A percentile compares a stretch with the other conserved stretches of the same genome.
These are phyloP conservation scores for Chrosomus eos DNA, from an alignment of 2,797 vertebrate genomes.

Conservation along the genomic window DNA sequence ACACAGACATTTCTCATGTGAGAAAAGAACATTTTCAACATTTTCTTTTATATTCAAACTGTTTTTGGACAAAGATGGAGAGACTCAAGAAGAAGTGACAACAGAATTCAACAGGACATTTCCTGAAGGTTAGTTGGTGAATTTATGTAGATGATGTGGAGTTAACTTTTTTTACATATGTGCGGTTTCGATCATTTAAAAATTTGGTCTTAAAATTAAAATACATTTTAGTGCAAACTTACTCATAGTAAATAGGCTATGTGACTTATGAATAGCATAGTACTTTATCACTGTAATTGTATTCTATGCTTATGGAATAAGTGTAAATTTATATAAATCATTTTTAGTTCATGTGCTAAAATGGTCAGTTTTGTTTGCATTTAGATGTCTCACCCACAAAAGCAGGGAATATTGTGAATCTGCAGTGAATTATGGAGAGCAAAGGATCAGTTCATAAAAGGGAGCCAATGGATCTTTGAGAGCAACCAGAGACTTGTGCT, in stretches of 20 bases:
- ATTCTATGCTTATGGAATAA: not conserved
- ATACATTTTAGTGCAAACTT: not conserved
- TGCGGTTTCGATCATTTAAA: not conserved
- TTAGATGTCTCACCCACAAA: constrained; percentile 17
- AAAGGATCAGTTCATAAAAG: constrained; percentile 26
- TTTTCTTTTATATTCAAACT: too few species aligned
- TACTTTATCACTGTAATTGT: not conserved
- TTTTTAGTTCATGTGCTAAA: constrained; percentile 3
- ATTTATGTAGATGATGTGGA: too few species aligned
- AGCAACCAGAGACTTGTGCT: constrained; percentile 50
- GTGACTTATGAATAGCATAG: not conserved
- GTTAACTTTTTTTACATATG: not conserved
- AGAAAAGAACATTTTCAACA: too few species aligned
- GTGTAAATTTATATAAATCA: constrained; percentile 17
- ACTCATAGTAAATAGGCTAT: not conserved
- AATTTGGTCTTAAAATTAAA: not conserved
- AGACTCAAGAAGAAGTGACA: too few species aligned
- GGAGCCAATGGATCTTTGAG: constrained; percentile 36
- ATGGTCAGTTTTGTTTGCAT: constrained; percentile 22
- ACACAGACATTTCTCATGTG: too few species aligned
- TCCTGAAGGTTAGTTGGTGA: too few species aligned
- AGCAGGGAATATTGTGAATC: constrained; percentile 10
- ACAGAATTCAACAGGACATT: too few species aligned
- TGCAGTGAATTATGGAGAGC: constrained; percentile 39
- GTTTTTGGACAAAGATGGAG: too few species aligned